phyloP scores from a whole-genome alignment of 2,113 vertebrate species.

The Capricornis sumatraensis region DNA sequence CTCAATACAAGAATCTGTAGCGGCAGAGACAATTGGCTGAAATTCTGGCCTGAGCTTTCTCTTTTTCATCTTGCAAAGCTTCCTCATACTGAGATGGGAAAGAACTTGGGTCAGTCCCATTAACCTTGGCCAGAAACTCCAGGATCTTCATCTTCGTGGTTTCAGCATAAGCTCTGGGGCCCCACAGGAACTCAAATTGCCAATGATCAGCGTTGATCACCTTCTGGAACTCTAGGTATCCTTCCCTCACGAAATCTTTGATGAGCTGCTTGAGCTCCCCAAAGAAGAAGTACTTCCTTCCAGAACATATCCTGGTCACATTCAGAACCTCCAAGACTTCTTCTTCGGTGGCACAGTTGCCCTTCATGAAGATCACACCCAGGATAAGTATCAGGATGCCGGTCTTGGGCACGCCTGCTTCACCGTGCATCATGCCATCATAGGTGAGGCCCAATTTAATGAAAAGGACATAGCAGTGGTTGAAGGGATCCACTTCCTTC shows the following conservation, averaged over 20 bases:
- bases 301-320: not conserved
- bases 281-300: not conserved
- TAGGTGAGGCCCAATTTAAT: constrained; percentile 42
- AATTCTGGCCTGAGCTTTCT: not conserved
- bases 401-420: constrained; percentile 3
- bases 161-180: not conserved
- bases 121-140: not conserved
- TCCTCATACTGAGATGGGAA: constrained; percentile 4
- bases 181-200: constrained; percentile 19
- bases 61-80: not conserved
- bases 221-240: not conserved
- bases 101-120: not conserved
- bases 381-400: constrained; percentile 44
- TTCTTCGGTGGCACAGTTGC: not conserved
- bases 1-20: not conserved
- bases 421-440: not conserved
- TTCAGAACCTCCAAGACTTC: constrained; percentile 29
- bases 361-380: not conserved
- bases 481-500: not conserved
- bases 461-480: not conserved
- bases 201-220: not conserved
- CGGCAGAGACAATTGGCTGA: accelerated
- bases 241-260: not conserved
- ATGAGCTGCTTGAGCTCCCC: not conserved
- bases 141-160: not conserved